These are phyloP conservation scores for Cephus spinipes DNA, from an alignment of 2,888 invertebrate genomes.

Conservation along the genomic window DNA sequence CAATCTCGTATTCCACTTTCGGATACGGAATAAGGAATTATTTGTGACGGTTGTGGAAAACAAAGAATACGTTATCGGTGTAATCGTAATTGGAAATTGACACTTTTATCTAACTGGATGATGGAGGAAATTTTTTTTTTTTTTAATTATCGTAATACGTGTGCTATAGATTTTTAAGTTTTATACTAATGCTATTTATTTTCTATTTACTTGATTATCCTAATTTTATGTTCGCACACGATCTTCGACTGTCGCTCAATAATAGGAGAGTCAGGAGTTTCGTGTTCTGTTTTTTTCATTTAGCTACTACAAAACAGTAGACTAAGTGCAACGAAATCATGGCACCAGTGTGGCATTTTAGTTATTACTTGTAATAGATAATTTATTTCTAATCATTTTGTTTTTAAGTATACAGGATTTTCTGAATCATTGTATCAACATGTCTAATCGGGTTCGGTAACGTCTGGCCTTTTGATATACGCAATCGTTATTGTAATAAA, in stretches of 20 bases:
- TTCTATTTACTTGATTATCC: background rate
- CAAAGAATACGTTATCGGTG: background rate
- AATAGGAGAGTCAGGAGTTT: background rate
- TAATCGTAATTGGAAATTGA: background rate
- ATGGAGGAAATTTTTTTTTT: background rate
- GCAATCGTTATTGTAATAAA: background rate
- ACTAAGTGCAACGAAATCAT: conserved; percentile 5
- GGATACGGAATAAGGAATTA: background rate
- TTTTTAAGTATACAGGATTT: background rate
- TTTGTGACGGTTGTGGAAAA: background rate
- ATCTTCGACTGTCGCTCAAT: background rate
- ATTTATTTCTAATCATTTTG: background rate
- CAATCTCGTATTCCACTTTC: background rate
- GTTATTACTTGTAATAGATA: background rate
- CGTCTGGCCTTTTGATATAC: background rate
- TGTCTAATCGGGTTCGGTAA: background rate
- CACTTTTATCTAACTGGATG: background rate
- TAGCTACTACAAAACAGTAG: background rate
- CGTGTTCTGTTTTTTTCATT: background rate
- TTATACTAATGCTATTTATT: conserved; percentile 31
- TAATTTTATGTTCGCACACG: conserved; percentile 4
- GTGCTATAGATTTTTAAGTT: conserved; percentile 21
- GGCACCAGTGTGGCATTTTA: conserved; percentile 9
- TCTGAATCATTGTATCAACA: background rate
- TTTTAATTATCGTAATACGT: background rate